These are phyloP conservation scores for Gasterosteus nipponicus DNA, from an alignment of 2,113 vertebrate genomes.

Conservation along the genomic window DNA sequence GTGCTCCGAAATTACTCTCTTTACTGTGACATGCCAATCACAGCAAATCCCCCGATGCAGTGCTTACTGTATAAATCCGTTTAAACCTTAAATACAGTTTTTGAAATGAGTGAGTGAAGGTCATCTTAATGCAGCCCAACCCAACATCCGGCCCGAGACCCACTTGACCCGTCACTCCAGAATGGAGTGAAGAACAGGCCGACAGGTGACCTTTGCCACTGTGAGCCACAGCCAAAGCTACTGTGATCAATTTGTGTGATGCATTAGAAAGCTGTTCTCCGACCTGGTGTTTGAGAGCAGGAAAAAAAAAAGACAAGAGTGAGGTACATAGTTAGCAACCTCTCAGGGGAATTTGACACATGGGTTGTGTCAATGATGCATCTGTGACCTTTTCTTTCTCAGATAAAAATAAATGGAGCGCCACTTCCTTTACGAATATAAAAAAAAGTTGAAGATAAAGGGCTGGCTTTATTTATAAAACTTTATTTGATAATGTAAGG, in stretches of 20 bases:
- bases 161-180: background rate
- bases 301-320: background rate
- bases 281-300: constrained; percentile 5
- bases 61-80: constrained; percentile 31
- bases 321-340: constrained; percentile 41
- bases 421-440: constrained; percentile 16
- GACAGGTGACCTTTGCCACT: background rate
- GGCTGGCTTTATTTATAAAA: constrained; percentile 26
- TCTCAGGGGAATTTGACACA: constrained; percentile 49
- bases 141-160: background rate
- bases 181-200: background rate
- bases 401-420: constrained; percentile 60
- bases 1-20: background rate
- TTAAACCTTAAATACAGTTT: constrained; percentile 17
- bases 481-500: constrained; percentile 43
- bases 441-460: constrained; percentile 34
- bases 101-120: constrained; percentile 8
- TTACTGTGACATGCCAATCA: constrained; percentile 20
- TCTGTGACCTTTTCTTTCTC: constrained; percentile 70
- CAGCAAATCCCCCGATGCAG: background rate
- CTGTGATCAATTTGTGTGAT: constrained; percentile 10
- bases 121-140: background rate
- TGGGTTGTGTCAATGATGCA: constrained; percentile 59
- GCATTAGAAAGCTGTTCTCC: background rate
- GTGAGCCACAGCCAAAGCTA: background rate